Percentiles rank a stretch among this genome's conserved stretches.
Evolutionary conservation across 2,113 vertebrate species (phyloP).

Genomic region (Dissostichus mawsoni): DNA sequence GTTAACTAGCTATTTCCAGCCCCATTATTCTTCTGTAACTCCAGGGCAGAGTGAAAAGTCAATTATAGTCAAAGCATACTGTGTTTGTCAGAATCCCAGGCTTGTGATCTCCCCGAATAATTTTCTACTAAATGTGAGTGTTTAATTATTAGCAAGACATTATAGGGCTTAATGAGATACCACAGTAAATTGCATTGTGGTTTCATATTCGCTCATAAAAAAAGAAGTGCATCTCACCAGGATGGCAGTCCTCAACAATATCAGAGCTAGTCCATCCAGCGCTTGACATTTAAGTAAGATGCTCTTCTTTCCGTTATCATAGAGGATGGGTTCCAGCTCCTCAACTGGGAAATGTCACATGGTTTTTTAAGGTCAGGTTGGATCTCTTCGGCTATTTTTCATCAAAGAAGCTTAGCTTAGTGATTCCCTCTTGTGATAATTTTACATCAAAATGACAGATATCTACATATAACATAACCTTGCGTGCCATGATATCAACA

Average conservation of each 20-base stretch:
- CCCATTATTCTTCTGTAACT: conserved; percentile 76
- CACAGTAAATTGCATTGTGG: conserved; percentile 46
- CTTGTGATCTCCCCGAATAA: conserved; percentile 56
- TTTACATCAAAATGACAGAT: conserved; percentile 15
- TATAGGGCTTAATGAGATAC: conserved; percentile 66
- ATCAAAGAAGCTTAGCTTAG: conserved; percentile 62
- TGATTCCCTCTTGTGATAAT: conserved; percentile 52
- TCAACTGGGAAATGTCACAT: conserved; percentile 73
- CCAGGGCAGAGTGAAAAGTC: conserved; percentile 73
- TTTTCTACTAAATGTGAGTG: conserved; percentile 63
- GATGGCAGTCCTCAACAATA: conserved; percentile 45
- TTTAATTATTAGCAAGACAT: conserved; percentile 73
- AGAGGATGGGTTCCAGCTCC: conserved; percentile 63
- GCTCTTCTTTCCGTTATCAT: conserved; percentile 60
- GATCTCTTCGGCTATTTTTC: conserved; percentile 65
- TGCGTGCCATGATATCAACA: not conserved
- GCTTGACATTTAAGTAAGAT: conserved; percentile 76
- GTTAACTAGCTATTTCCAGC: conserved; percentile 79
- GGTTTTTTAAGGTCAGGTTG: conserved; percentile 69
- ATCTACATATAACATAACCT: conserved; percentile 18
- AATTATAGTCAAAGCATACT: conserved; percentile 74
- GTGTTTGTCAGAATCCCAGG: conserved; percentile 63
- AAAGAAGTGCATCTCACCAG: conserved; percentile 1
- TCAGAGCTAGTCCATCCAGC: conserved; percentile 46
- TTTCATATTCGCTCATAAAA: conserved; percentile 14